Conservation (phyloP, 2,888 invertebrate genomes). For the Xestia xanthographa region DNA sequence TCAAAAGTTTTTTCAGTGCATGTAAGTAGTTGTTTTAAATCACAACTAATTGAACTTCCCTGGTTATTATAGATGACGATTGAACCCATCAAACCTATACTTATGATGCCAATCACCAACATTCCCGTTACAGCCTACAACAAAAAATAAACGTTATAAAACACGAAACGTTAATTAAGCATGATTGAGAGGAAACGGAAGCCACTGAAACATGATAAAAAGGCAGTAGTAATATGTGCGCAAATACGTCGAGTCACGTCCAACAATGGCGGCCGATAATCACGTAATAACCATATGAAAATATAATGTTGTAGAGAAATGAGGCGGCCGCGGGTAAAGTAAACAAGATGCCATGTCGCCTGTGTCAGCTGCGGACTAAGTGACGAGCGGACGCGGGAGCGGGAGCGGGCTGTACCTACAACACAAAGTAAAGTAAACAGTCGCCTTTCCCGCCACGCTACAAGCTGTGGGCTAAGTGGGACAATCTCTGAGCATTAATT, state of each 20-base stretch:
- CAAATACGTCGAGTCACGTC: slow-evolving; percentile 75
- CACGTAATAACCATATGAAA: slow-evolving; percentile 77
- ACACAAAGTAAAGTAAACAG: slow-evolving; percentile 83
- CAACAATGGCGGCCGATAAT: slow-evolving; percentile 70
- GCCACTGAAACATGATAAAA: slow-evolving; percentile 66
- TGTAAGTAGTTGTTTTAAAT: background rate
- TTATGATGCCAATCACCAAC: slow-evolving; percentile 23
- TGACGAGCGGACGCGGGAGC: slow-evolving; percentile 14
- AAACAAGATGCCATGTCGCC: slow-evolving; percentile 79
- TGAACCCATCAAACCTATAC: background rate
- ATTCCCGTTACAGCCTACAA: slow-evolving; percentile 17
- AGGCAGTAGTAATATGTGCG: slow-evolving; percentile 67
- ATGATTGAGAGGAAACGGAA: slow-evolving; percentile 71
- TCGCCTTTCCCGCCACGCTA: slow-evolving; percentile 70
- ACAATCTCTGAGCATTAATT: too few species aligned
- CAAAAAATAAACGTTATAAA: slow-evolving; percentile 45
- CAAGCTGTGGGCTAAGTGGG: slow-evolving; percentile 39
- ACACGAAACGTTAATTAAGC: slow-evolving; percentile 49
- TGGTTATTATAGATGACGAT: background rate
- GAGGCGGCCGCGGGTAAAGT: slow-evolving; percentile 77
- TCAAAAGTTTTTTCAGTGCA: background rate
- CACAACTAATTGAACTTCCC: background rate
- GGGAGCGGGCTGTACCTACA: slow-evolving; percentile 61
- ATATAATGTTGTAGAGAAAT: slow-evolving; percentile 80
- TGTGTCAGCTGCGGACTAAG: slow-evolving; percentile 56